Conservation (phyloP, 2,113 vertebrate genomes). For the Stegastes partitus region DNA sequence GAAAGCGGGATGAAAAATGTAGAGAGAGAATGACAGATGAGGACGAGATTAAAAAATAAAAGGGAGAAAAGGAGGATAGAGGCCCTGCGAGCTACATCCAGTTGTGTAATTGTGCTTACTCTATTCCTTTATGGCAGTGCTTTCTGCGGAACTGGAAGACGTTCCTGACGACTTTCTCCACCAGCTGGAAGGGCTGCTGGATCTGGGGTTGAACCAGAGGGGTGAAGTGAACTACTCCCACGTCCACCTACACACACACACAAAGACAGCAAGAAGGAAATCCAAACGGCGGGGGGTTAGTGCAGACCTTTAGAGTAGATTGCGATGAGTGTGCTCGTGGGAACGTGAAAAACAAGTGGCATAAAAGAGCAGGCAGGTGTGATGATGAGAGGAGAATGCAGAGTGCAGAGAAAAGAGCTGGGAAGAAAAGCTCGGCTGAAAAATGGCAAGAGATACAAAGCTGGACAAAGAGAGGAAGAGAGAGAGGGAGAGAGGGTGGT, state of each 20-base stretch:
- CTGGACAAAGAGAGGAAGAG: slow-evolving; percentile 36
- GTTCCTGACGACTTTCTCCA: slow-evolving; percentile 93
- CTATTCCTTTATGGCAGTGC: slow-evolving; percentile 89
- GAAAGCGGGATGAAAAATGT: slow-evolving; percentile 43
- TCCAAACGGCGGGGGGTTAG: slow-evolving; percentile 28
- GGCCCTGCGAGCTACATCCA: slow-evolving; percentile 11
- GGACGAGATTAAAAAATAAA: slow-evolving; percentile 47
- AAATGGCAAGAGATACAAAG: slow-evolving; percentile 42
- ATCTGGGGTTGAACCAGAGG: slow-evolving; percentile 91
- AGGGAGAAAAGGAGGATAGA: neutral
- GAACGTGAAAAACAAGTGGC: slow-evolving; percentile 6
- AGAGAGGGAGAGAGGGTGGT: slow-evolving; percentile 41
- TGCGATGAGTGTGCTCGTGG: neutral
- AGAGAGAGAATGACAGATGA: slow-evolving; percentile 60
- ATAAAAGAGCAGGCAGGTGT: slow-evolving; percentile 10
- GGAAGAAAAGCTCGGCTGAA: slow-evolving; percentile 37
- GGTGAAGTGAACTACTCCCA: slow-evolving; percentile 93
- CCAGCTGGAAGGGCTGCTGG: slow-evolving; percentile 92
- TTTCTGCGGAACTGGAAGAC: slow-evolving; percentile 95
- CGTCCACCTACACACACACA: slow-evolving; percentile 89
- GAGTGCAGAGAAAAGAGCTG: slow-evolving; percentile 23
- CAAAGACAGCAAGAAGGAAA: slow-evolving; percentile 29
- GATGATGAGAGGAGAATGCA: slow-evolving; percentile 24
- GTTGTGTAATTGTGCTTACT: slow-evolving; percentile 84
- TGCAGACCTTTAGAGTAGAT: slow-evolving; percentile 25